Percentiles rank a stretch among this genome's conserved stretches.
These are phyloP conservation scores for Eurois occulta DNA, from an alignment of 2,888 invertebrate species.

Conservation along the genomic window DNA sequence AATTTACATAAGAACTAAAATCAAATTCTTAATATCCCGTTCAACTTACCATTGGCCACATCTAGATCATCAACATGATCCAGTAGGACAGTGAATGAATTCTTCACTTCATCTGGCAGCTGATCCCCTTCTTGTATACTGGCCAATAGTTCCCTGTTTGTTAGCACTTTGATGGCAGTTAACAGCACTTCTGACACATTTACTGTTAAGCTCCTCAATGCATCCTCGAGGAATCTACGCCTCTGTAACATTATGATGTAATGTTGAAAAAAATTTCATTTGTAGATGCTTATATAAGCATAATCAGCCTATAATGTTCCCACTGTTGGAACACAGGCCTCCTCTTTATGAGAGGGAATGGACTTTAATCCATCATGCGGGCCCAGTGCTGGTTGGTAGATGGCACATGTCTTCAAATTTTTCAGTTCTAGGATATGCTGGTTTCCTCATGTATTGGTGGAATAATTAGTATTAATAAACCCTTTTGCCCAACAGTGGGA, in stretches of 20 bases:
- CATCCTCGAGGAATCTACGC: slow-evolving; percentile 93
- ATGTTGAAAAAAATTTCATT: background rate
- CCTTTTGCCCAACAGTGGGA: background rate
- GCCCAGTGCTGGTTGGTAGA: too few relatives aligned
- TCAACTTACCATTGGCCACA: slow-evolving; percentile 92
- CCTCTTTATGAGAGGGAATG: background rate
- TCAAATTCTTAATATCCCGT: background rate
- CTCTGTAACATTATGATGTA: slow-evolving; percentile 88
- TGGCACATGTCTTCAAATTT: too few relatives aligned
- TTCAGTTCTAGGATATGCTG: too few relatives aligned
- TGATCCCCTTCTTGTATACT: slow-evolving; percentile 82
- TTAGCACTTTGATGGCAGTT: slow-evolving; percentile 91
- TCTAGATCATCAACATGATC: slow-evolving; percentile 94
- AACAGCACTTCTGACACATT: slow-evolving; percentile 93
- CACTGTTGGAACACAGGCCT: too few relatives aligned
- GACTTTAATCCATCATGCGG: too few relatives aligned
- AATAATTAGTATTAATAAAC: background rate
- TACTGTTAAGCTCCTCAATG: slow-evolving; percentile 92
- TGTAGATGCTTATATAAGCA: background rate
- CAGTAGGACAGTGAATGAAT: slow-evolving; percentile 92
- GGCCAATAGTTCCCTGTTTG: slow-evolving; percentile 86
- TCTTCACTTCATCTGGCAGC: slow-evolving; percentile 90
- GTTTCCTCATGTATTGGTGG: background rate
- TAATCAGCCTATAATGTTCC: background rate
- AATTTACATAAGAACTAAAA: background rate